Base-by-base conservation (phyloP, 1,140 invertebrate genomes). In the Phocides pigmalion region DNA sequence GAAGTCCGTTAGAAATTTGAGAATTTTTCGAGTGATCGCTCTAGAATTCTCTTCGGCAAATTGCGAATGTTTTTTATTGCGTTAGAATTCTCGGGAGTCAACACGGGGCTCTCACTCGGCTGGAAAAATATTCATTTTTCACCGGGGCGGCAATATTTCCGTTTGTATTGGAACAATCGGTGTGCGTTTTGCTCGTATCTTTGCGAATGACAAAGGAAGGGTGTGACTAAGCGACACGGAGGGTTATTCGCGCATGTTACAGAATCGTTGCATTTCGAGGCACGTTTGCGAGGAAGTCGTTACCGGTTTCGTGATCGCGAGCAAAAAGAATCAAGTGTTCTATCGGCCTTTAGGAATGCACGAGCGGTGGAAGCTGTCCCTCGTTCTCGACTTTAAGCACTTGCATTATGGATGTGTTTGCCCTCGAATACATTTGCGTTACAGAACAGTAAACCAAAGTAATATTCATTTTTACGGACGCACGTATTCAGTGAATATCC, bases 81-180 rank as follows among this genome's bases (percentile, higher is more conserved):
- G 63, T 71, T 69, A 66, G 62, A 78, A 73, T 71, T 70, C 35
- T 66, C 62, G 46, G 39, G 56, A 41, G 58, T 22, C 59, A 28
- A 58, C 39, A 46, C 28, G 53, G 22, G 58, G 49, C n/a, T n/a
- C n/a, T 72, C 54, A 56, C 65, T 80, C 66, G 66, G 68, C 56
- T 73, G 74, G 69, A 74, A 78, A 81, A 83, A 79, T 79, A 81
- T 84, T 83, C 79, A 82, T 82, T 82, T 87, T 84, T 80, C 73
- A 81, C 79, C 70, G 70, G 72, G 42, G 44, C 66, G 51, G 69
- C 70, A 81, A 83, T 80, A 79, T 84, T 82, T 80, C 76, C 76
- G 76, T 78, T 82, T 80, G 76, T 79, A 79, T 80, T 74, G 64
- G 74, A 76, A 82, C 76, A 82, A 84, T 79, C 72, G 80, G 50